Evolutionary conservation across 2,113 vertebrate species (phyloP).

Genomic region (Muntiacus muntjak): DNA sequence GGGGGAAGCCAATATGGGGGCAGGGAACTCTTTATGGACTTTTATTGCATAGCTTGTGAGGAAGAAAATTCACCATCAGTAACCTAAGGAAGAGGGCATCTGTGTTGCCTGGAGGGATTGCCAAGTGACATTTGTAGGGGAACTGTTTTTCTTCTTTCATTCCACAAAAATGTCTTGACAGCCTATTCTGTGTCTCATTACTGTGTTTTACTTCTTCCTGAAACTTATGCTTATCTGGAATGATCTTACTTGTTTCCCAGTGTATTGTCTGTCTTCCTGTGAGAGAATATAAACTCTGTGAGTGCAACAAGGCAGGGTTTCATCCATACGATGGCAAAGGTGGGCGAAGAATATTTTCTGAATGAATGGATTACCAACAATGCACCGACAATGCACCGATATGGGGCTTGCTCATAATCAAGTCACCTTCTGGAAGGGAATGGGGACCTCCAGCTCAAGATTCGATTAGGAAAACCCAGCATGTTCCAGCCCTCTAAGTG

Average conservation of each 20-base stretch:
- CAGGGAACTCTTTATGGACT: neutral
- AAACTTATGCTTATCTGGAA: neutral
- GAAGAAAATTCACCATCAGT: neutral
- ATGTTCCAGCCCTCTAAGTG: neutral
- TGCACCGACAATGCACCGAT: accelerated
- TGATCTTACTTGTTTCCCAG: neutral
- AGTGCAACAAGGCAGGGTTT: too few species aligned
- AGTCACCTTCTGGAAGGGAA: neutral
- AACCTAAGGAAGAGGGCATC: constrained; percentile 48
- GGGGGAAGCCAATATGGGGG: neutral
- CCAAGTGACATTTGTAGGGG: constrained; percentile 47
- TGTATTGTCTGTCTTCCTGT: neutral
- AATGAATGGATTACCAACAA: neutral
- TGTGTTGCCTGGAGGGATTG: constrained; percentile 35
- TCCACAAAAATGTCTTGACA: constrained; percentile 34
- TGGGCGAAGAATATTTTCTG: neutral
- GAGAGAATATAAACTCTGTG: neutral
- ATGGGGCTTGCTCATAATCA: neutral
- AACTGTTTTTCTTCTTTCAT: constrained; percentile 41
- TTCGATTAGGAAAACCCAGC: neutral
- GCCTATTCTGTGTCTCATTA: neutral
- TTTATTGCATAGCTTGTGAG: neutral
- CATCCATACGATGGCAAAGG: accelerated
- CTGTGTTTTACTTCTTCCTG: constrained; percentile 26
- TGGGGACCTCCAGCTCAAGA: neutral